A percentile compares a stretch with the other conserved stretches of the same genome.
Conservation (phyloP, 1,140 invertebrate genomes). For the Bombus vancouverensis region DNA sequence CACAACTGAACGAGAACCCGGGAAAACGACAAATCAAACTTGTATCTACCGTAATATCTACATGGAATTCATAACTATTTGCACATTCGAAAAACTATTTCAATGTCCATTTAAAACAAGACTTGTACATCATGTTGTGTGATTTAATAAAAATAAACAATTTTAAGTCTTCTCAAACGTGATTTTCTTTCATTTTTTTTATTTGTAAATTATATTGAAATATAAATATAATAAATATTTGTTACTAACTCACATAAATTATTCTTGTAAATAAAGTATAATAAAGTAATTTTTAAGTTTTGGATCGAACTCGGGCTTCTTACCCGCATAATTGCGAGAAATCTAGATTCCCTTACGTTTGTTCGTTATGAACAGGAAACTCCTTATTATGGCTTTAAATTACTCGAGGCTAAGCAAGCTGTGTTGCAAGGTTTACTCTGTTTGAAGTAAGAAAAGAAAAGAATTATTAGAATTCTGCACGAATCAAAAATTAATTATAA, state of each 20-base stretch:
- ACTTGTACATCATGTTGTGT: conserved; percentile 74
- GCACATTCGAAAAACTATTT: conserved; percentile 52
- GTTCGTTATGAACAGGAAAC: conserved; percentile 75
- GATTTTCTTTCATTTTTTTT: conserved; percentile 7
- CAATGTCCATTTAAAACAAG: conserved; percentile 56
- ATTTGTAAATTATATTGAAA: background rate
- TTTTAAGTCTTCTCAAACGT: conserved; percentile 58
- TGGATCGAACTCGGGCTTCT: background rate
- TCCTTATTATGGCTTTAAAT: conserved; percentile 71
- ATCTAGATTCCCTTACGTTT: conserved; percentile 48
- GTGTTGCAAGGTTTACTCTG: conserved; percentile 15
- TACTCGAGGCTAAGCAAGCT: conserved; percentile 30
- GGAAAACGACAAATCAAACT: conserved; percentile 62
- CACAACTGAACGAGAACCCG: conserved; percentile 41
- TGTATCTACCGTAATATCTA: conserved; percentile 59
- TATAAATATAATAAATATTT: background rate
- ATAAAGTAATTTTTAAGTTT: background rate
- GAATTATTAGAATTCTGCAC: conserved; percentile 58
- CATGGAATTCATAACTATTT: conserved; percentile 53
- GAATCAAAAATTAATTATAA: conserved; percentile 70
- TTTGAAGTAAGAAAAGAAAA: conserved; percentile 57
- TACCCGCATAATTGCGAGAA: background rate
- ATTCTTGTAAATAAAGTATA: background rate
- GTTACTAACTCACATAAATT: background rate
- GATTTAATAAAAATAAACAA: conserved; percentile 77